Base-by-base conservation (phyloP, 1,140 invertebrate species). In the Drosophila aff. region DNA sequence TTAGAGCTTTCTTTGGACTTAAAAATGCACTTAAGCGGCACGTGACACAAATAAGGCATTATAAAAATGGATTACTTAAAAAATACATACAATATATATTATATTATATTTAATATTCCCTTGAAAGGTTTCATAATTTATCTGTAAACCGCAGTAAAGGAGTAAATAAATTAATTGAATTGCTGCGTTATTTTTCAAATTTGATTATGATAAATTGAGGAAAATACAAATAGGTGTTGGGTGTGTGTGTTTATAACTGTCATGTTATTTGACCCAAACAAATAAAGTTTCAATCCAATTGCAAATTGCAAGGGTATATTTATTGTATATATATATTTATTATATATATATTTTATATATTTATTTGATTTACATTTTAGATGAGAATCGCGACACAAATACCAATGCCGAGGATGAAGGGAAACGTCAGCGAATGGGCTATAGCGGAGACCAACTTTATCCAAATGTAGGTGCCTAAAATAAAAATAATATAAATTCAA, bases 381-480 rank as follows among this genome's bases (percentile, higher is more conserved):
- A 97, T 93, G 97, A 97, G 84, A 97, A 97, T 93, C 95, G 96
- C 84, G 97, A 97, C 91, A 94, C 97, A 87, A 97, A 96, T 91
- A 96, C 96, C 77, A 95, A 97, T 93, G 94, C 96, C 3, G 97
- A 98, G 65, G 97, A 98, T 65, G 97, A 98, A 78, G 94, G 96
- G 11, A 98, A 98, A 92, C 95, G 97, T 93, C 97, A 97, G 86
- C 94, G 97, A 91, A 95, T 95, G 83, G 96, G 97, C 68, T 98
- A 98, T 92, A 97, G 97, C 83, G 96, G 97, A n/a, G 97, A 98
- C 93, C 97, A 97, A 90, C 94, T 97, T 62, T 98, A 97, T 92
- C 96, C 96, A 10, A 97, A 97, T 92, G 97, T 97, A 94, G 11
- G 36, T 38, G 36, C 11, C 13, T 38, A 36, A 11, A 33, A 11